A percentile compares a stretch with the other conserved stretches of the same genome.
Conservation (phyloP, 1,140 invertebrate species). For the Acromyrmex charruanus region DNA sequence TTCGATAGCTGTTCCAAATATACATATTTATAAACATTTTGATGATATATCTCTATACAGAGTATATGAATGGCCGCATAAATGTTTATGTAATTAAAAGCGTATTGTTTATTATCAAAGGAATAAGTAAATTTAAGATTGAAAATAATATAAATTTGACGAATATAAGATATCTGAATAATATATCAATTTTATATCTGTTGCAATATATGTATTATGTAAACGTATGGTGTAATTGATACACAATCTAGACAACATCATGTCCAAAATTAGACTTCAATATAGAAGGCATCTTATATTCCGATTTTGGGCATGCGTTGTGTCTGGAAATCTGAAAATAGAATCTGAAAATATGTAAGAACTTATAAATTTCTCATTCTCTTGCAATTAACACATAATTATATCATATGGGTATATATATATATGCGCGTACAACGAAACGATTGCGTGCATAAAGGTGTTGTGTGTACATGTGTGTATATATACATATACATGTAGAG, state of each 20-base stretch:
- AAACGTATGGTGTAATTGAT: slow-evolving; percentile 25
- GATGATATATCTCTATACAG: neutral
- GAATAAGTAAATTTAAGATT: slow-evolving; percentile 11
- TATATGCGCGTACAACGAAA: slow-evolving; percentile 39
- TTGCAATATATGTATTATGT: neutral
- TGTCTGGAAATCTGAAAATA: neutral
- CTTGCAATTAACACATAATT: slow-evolving; percentile 51
- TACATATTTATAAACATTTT: neutral
- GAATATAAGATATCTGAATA: neutral
- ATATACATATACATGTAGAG: slow-evolving; percentile 62
- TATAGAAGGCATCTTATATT: too few species aligned
- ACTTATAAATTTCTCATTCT: slow-evolving; percentile 30
- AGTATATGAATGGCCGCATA: neutral
- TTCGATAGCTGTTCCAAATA: neutral
- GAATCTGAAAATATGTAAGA: slow-evolving; percentile 37
- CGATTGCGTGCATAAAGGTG: slow-evolving; percentile 40
- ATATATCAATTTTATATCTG: slow-evolving; percentile 21
- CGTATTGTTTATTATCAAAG: neutral
- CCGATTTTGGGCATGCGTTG: too few species aligned
- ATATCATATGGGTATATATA: neutral
- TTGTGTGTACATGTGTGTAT: slow-evolving; percentile 48
- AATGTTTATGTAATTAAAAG: neutral
- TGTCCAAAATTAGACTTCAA: too few species aligned
- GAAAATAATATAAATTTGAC: neutral
- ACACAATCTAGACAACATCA: neutral